Percentiles rank a stretch among this genome's conserved stretches.
These are phyloP conservation scores for Hydropsyche betteni DNA, from an alignment of 2,888 invertebrate species.

Conservation along the genomic window DNA sequence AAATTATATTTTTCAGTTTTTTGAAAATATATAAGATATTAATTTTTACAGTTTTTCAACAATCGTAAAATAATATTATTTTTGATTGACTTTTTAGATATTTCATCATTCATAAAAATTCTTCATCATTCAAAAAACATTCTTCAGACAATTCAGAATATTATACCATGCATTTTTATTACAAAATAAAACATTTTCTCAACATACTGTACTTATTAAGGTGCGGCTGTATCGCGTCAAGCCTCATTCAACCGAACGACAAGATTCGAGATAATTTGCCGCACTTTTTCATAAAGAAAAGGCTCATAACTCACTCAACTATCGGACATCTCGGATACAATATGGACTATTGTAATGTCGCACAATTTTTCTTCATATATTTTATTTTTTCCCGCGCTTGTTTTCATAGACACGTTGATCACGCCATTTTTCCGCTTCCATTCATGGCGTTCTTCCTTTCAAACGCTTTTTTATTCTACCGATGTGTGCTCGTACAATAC, in stretches of 20 bases:
- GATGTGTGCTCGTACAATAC: neutral
- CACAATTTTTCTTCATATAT: conserved; percentile 12
- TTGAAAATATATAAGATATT: no score
- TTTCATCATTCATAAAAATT: no score
- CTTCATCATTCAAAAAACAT: no score
- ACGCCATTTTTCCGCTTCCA: conserved; percentile 16
- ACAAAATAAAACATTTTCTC: no score
- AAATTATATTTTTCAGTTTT: no score
- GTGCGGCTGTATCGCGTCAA: no score
- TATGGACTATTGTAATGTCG: neutral
- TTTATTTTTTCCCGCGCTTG: neutral
- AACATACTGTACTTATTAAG: no score
- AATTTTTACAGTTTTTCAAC: no score
- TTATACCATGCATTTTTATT: no score
- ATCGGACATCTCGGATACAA: neutral
- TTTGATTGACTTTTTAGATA: no score
- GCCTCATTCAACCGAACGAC: neutral
- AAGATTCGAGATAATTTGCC: conserved; percentile 13
- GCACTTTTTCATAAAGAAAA: conserved; percentile 14
- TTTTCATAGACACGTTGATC: conserved; percentile 24
- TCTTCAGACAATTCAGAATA: no score
- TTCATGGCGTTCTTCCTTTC: neutral
- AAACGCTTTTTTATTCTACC: neutral
- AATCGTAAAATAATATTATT: no score
- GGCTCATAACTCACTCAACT: conserved; percentile 7